A percentile compares a stretch with the other conserved stretches of the same genome.
Conservation (phyloP, 1,140 invertebrate genomes). For the Drosophila busckii region DNA sequence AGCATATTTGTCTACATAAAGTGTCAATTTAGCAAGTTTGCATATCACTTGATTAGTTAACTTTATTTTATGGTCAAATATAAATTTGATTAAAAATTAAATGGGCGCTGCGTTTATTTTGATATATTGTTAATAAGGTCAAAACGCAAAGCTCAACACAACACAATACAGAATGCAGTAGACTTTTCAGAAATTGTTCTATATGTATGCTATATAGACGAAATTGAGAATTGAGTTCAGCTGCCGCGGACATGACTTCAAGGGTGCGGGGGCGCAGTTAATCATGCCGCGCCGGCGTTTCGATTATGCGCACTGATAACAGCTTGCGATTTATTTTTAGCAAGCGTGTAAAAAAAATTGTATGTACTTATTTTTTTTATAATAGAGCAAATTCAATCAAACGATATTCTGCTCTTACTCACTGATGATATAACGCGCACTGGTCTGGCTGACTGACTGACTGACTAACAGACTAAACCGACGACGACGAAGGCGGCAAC, state of each 20-base stretch:
- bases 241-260: constrained; percentile 44
- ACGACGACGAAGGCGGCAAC: too few species aligned
- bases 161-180: too few species aligned
- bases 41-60: constrained; percentile 46
- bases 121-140: constrained; percentile 12
- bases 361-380: constrained; percentile 37
- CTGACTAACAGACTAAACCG: too few species aligned
- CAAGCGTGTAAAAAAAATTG: constrained; percentile 22
- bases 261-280: constrained; percentile 26
- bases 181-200: too few species aligned
- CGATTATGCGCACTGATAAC: constrained; percentile 57
- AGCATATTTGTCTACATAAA: constrained; percentile 32
- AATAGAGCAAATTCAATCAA: constrained; percentile 6
- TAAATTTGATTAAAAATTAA: neutral
- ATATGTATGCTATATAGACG: too few species aligned
- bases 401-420: constrained; percentile 17
- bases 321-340: constrained; percentile 60
- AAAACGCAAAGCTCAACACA: constrained; percentile 18
- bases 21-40: constrained; percentile 35
- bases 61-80: constrained; percentile 16
- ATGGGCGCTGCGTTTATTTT: too few species aligned
- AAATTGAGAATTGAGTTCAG: constrained; percentile 31
- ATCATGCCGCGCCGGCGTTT: constrained; percentile 58
- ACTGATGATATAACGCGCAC: constrained; percentile 9
- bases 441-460: constrained; percentile 1